These are phyloP conservation scores for Junco hyemalis DNA, from an alignment of 2,113 vertebrate species.

Conservation along the genomic window DNA sequence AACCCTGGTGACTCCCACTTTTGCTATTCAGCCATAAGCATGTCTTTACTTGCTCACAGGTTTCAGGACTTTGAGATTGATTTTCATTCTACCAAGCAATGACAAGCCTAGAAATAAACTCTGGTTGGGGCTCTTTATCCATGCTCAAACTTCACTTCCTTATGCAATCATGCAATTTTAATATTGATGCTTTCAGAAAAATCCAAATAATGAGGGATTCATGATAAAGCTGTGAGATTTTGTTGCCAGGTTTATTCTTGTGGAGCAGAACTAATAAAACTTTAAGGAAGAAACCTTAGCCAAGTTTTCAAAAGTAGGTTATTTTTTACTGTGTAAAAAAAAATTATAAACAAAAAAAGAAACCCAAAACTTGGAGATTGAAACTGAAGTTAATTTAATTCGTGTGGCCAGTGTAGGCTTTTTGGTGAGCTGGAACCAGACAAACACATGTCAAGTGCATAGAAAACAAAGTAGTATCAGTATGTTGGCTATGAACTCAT, in stretches of 20 bases:
- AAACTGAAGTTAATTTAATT: conserved; percentile 9
- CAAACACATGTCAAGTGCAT: conserved; percentile 7
- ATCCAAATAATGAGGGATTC: conserved; percentile 13
- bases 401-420: neutral
- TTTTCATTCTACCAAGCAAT: neutral
- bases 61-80: neutral
- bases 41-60: neutral
- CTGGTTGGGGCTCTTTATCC: neutral
- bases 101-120: neutral
- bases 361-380: neutral
- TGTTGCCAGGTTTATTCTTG: conserved; percentile 22
- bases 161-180: neutral
- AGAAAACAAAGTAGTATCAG: neutral
- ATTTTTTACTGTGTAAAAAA: conserved; percentile 13
- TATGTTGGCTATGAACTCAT: neutral
- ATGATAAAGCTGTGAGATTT: neutral
- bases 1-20: neutral
- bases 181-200: conserved; percentile 23
- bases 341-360: neutral
- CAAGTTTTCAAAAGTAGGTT: conserved; percentile 16
- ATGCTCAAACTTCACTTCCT: neutral
- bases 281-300: conserved; percentile 29
- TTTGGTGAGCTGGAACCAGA: conserved; percentile 14
- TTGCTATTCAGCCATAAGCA: neutral
- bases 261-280: conserved; percentile 46